phyloP scores from a whole-genome alignment of 2,888 invertebrate species.

The Eurois occulta region DNA sequence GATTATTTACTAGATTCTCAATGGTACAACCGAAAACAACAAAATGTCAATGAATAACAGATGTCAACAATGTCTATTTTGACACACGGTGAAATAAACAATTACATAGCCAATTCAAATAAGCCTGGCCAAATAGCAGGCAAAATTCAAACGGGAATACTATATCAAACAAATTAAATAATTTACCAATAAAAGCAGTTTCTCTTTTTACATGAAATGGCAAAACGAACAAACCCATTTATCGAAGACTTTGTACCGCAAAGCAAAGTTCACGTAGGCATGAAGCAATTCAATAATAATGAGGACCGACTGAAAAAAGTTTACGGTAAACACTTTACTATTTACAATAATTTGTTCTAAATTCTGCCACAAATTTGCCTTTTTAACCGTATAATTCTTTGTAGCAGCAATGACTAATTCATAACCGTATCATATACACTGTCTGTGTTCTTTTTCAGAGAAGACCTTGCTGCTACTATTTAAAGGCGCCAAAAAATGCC shows the following conservation, averaged over 20 bases:
- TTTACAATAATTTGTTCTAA: neutral
- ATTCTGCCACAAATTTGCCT: neutral
- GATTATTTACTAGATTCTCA: conserved; percentile 3
- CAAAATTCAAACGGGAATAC: conserved; percentile 36
- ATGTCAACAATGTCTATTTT: neutral
- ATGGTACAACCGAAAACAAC: neutral
- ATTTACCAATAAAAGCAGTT: neutral
- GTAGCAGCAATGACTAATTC: neutral
- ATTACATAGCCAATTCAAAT: conserved; percentile 43
- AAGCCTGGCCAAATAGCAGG: conserved; percentile 44
- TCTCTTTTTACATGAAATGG: conserved; percentile 71
- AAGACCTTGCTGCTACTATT: conserved; percentile 83
- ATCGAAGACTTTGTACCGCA: conserved; percentile 85
- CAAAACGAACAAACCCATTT: conserved; percentile 86
- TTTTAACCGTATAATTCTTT: neutral
- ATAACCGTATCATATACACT: neutral
- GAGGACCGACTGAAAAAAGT: conserved; percentile 84
- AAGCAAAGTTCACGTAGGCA: conserved; percentile 84
- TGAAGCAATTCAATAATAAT: conserved; percentile 86
- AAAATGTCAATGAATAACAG: neutral
- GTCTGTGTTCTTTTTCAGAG: conserved; percentile 70
- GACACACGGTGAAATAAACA: conserved; percentile 30
- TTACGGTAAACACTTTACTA: conserved; percentile 73
- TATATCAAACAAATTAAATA: neutral
- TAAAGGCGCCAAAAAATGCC: conserved; percentile 81